Conservation (phyloP, 2,888 invertebrate genomes). For the Marronus borbonicus region DNA sequence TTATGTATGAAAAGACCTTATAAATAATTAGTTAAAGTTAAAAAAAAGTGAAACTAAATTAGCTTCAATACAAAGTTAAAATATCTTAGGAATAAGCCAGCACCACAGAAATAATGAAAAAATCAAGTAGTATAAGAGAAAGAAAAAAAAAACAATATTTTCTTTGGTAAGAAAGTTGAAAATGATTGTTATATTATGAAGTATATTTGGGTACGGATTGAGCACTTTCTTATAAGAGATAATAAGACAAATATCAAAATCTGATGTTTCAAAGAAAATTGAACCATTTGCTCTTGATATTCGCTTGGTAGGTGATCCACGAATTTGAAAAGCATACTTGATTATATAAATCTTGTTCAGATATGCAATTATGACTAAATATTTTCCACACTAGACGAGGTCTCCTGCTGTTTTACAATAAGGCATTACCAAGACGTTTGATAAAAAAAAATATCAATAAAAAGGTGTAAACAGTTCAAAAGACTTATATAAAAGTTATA, state of each 20-base stretch:
- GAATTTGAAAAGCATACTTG: conserved; percentile 13
- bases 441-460: conserved; percentile 49
- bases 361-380: conserved; percentile 48
- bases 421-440: conserved; percentile 47
- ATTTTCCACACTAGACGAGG: conserved; percentile 40
- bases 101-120: conserved; percentile 22
- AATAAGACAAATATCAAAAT: conserved; percentile 27
- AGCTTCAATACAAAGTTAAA: conserved; percentile 14
- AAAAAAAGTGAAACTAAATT: conserved; percentile 10
- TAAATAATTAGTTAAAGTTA: neutral
- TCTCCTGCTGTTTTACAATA: conserved; percentile 46
- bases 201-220: conserved; percentile 11
- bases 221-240: conserved; percentile 3
- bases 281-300: conserved; percentile 21
- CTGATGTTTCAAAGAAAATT: conserved; percentile 25
- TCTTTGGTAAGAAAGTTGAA: conserved; percentile 39
- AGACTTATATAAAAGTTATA: conserved; percentile 49
- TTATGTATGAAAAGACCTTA: neutral
- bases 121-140: neutral
- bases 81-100: conserved; percentile 3
- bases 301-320: neutral
- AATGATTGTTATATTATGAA: conserved; percentile 15
- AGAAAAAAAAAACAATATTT: neutral
- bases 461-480: conserved; percentile 51
- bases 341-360: conserved; percentile 22